Conservation (phyloP, 2,888 invertebrate genomes). For the Dione juno region DNA sequence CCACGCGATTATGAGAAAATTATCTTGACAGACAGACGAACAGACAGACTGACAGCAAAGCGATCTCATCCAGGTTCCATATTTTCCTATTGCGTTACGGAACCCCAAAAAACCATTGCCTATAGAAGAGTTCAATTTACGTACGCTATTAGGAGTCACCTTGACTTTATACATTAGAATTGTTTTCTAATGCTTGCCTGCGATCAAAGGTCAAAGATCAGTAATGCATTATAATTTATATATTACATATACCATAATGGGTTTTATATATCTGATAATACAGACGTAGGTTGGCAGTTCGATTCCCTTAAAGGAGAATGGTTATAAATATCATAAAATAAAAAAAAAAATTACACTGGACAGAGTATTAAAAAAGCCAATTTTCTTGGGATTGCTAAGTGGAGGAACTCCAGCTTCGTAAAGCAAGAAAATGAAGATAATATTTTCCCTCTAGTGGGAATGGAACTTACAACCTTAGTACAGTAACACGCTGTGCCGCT, state of each 20-base stretch:
- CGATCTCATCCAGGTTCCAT: too few species aligned
- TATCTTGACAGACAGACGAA: too few species aligned
- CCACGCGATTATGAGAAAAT: too few species aligned
- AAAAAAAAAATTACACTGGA: too few species aligned
- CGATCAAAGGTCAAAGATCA: conserved; percentile 6
- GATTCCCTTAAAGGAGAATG: neutral
- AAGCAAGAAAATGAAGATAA: too few species aligned
- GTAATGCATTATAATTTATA: conserved; percentile 5
- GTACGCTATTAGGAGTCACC: neutral
- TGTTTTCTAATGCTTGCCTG: neutral
- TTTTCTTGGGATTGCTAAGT: too few species aligned
- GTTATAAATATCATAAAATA: neutral
- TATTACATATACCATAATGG: neutral
- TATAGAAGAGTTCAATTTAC: neutral
- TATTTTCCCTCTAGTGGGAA: too few species aligned
- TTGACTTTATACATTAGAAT: conserved; percentile 11
- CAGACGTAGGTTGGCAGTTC: neutral
- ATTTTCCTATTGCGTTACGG: neutral
- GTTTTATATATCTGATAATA: neutral
- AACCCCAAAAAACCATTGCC: neutral
- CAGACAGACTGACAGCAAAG: too few species aligned
- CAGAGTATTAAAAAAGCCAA: too few species aligned
- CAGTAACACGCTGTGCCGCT: too few species aligned
- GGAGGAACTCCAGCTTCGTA: too few species aligned
- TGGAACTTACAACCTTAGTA: too few species aligned